phyloP scores from a whole-genome alignment of 2,888 invertebrate genomes.

The Hybos culiciformis region DNA sequence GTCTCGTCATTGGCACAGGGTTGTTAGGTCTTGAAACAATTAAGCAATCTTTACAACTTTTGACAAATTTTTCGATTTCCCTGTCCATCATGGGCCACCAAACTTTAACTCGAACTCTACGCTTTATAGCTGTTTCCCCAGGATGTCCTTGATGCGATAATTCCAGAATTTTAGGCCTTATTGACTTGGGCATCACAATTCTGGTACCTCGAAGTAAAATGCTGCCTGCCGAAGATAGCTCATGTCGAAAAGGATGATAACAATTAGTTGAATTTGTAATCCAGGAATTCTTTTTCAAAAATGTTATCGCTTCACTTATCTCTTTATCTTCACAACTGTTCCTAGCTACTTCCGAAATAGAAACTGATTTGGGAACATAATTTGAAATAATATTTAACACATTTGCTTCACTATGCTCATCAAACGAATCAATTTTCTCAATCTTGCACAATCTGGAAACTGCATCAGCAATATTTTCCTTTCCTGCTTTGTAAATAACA shows the following conservation, averaged over 20 bases:
- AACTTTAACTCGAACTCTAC: slow-evolving; percentile 2
- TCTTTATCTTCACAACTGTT: slow-evolving; percentile 1
- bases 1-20: slow-evolving; percentile 6
- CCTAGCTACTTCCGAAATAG: background rate
- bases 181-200: background rate
- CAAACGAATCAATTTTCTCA: background rate
- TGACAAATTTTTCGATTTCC: background rate
- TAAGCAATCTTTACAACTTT: slow-evolving; percentile 4
- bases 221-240: background rate
- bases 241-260: background rate
- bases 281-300: slow-evolving; percentile 4
- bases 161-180: background rate
- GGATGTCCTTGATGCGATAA: slow-evolving; percentile 3
- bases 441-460: slow-evolving; percentile 4
- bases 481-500: no score
- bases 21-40: slow-evolving; percentile 1
- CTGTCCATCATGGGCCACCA: slow-evolving; percentile 6
- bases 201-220: background rate
- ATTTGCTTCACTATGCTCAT: background rate
- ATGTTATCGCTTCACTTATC: slow-evolving; percentile 1
- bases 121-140: slow-evolving; percentile 5
- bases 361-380: slow-evolving; percentile 2
- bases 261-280: background rate
- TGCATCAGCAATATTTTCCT: slow-evolving; percentile 8
- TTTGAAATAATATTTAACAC: background rate